These are phyloP conservation scores for Drosophila helvetica DNA, from an alignment of 2,888 invertebrate genomes.

Conservation along the genomic window DNA sequence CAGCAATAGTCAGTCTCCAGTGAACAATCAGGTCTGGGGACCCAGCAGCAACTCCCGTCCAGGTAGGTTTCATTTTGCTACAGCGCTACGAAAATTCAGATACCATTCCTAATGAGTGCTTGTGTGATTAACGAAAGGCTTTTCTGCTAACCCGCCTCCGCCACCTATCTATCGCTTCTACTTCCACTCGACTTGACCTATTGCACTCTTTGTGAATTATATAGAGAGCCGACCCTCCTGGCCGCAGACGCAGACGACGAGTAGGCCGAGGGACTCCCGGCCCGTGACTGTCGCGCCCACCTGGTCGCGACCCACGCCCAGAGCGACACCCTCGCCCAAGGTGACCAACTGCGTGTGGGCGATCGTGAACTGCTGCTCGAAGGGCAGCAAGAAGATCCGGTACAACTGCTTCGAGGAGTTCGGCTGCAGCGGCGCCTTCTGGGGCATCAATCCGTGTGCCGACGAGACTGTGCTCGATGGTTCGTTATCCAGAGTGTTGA, in stretches of 20 bases:
- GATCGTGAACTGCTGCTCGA: slow-evolving; percentile 89
- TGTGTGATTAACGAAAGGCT: slow-evolving; percentile 28
- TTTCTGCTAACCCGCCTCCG: slow-evolving; percentile 7
- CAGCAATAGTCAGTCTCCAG: neutral
- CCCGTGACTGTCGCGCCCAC: neutral
- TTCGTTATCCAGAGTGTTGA: slow-evolving; percentile 47
- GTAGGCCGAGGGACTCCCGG: neutral
- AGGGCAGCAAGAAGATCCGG: slow-evolving; percentile 84
- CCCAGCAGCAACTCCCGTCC: neutral
- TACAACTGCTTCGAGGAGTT: slow-evolving; percentile 89
- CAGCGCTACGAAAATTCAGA: neutral
- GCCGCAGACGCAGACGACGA: neutral
- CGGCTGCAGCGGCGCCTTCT: slow-evolving; percentile 90
- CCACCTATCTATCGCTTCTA: slow-evolving; percentile 12
- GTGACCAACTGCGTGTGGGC: slow-evolving; percentile 89
- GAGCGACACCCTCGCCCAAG: slow-evolving; percentile 11
- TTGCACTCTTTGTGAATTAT: slow-evolving; percentile 55
- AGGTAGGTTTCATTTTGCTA: slow-evolving; percentile 2
- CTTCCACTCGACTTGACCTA: slow-evolving; percentile 27
- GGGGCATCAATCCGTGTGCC: slow-evolving; percentile 89
- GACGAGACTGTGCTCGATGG: slow-evolving; percentile 83
- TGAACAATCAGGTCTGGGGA: neutral
- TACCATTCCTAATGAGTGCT: neutral
- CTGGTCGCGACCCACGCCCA: neutral
- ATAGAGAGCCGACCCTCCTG: slow-evolving; percentile 15